phyloP scores from a whole-genome alignment of 2,888 invertebrate genomes.

The Nasonia oneida region DNA sequence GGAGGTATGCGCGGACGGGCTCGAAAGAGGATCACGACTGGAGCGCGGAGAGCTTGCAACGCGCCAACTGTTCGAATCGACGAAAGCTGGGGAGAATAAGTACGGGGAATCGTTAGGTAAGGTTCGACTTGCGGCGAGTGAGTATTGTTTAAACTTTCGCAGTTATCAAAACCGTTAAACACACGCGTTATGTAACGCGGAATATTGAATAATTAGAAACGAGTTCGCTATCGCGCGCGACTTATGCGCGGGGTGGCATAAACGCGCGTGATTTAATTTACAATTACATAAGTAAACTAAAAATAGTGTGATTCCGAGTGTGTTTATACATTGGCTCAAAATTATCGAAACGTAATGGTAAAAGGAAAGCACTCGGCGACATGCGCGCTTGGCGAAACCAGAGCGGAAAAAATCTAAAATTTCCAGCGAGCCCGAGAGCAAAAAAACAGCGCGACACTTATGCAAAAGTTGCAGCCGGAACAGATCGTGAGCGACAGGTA shows the following conservation, averaged over 20 bases:
- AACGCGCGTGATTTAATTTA: not conserved
- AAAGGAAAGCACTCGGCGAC: too few relatives aligned
- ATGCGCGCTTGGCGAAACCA: too few relatives aligned
- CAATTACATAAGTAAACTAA: not conserved
- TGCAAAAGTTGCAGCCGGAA: too few relatives aligned
- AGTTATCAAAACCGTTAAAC: not conserved
- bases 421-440: too few relatives aligned
- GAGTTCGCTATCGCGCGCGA: not conserved
- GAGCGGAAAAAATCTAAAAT: too few relatives aligned
- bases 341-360: not conserved
- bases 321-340: not conserved
- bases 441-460: too few relatives aligned
- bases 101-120: too few relatives aligned
- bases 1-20: not conserved
- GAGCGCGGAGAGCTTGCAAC: not conserved
- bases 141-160: not conserved
- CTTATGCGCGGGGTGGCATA: not conserved
- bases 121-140: not conserved
- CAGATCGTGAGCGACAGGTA: too few relatives aligned
- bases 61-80: not conserved
- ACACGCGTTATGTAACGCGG: not conserved
- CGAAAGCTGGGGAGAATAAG: not conserved
- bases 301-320: not conserved
- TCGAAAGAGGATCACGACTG: conserved; percentile 25
- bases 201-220: conserved; percentile 8